Evolutionary conservation across 2,888 invertebrate genomes (phyloP), one percentile per base, ranked within the genome.

Genomic region (Cerastoderma edule): DNA sequence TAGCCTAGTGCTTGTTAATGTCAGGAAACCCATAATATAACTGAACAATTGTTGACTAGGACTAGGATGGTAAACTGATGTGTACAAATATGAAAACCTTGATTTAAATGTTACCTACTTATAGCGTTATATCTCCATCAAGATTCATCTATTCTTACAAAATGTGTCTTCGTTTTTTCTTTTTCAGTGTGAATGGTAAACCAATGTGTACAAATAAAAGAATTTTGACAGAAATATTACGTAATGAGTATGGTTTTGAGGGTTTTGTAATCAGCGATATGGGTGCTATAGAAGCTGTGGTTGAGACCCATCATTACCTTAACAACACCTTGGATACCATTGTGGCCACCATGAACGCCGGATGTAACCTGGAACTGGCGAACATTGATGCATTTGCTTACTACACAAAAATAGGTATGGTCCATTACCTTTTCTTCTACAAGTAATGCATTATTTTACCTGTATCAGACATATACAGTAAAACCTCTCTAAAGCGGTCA

Each of bases 341-440:
- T 0, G 86, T 84, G 0, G 83, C 79, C 1, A 70, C 81, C 56
- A 67, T 89, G 19, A 84, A 85, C n/a, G 88, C 89, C 5, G 88
- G 89, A 0, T 84, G 84, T 68, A 89, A 87, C 72, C 69, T 89
- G 33, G 89, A 89, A 53, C 75, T 89, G 67, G 71, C 83, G 0
- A 66, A 53, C 19, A 76, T 80, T 30, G n/a, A 32, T 44, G 32
- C 28, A 10, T 30, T 46, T 50, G 48, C 70, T 5, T 70, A 70
- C 46, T 74, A 74, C 32, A 54, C 50, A 24, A 39, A 68, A 39
- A 74, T 74, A 10, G 53, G 74, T 74, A 54, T 32, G 60, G 39
- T 39, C 39, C 39, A 39, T 39, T 39, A 16, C 16, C 39, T 10
- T 8, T 10, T 10, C 16, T 24, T 28, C 10, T 57, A 13, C 24